Percentiles rank a stretch among this genome's conserved stretches.
Evolutionary conservation across 1,140 invertebrate genomes (phyloP).

Genomic region (Leptopilina boulardi): DNA sequence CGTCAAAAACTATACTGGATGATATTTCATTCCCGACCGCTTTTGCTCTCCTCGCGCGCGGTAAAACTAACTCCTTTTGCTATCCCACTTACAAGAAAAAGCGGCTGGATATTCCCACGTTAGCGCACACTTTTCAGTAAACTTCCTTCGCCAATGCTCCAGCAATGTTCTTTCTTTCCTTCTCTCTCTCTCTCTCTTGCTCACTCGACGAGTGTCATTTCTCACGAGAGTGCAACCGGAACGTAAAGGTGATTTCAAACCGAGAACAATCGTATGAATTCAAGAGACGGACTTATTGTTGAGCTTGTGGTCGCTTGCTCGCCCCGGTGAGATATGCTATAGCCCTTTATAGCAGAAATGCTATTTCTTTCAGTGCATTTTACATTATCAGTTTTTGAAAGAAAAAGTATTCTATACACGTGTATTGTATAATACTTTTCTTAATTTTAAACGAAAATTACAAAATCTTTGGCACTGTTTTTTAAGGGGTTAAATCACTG

Average conservation of each 20-base stretch:
- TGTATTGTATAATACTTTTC: too few species aligned
- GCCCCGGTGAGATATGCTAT: not conserved
- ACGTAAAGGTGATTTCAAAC: not conserved
- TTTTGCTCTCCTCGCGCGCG: not conserved
- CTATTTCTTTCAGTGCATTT: not conserved
- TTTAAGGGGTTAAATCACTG: too few species aligned
- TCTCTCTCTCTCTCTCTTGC: too few species aligned
- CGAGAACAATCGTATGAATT: not conserved
- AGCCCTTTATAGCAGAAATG: not conserved
- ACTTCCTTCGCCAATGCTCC: not conserved
- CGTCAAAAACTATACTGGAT: conserved; percentile 10
- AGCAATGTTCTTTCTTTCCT: not conserved
- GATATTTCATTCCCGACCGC: not conserved
- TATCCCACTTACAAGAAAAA: not conserved
- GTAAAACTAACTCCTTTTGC: conserved; percentile 5
- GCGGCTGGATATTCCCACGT: conserved; percentile 20
- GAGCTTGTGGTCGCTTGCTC: conserved; percentile 3
- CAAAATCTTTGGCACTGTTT: too few species aligned
- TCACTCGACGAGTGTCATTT: conserved; percentile 15
- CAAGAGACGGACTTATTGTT: not conserved
- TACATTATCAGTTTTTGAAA: not conserved
- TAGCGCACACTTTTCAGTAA: not conserved
- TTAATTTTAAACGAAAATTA: too few species aligned
- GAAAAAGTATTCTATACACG: too few species aligned
- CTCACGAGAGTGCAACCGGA: conserved; percentile 1